These are phyloP conservation scores for Epizoanthus illoricatus DNA, from an alignment of 92 coral and sea anemone species.

Conservation along the genomic window DNA sequence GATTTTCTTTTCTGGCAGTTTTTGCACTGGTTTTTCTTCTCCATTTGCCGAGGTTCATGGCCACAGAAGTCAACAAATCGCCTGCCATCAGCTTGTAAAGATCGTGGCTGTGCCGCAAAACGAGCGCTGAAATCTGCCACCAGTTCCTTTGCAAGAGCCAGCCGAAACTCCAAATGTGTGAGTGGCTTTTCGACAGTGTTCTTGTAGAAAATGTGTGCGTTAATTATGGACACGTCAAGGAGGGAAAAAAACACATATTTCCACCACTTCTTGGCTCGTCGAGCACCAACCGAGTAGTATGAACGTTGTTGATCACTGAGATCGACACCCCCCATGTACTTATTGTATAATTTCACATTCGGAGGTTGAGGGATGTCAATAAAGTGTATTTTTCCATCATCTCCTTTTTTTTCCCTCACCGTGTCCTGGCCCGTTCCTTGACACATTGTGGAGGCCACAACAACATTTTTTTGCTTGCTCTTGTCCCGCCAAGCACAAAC, in stretches of 20 bases:
- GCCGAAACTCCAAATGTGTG: conserved; percentile 9
- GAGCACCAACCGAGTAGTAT: conserved; percentile 16
- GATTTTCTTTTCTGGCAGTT: conserved; percentile 15
- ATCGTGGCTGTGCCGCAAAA: conserved; percentile 3
- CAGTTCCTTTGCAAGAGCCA: conserved; percentile 20
- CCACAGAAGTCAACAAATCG: not conserved
- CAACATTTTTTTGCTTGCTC: conserved; percentile 15
- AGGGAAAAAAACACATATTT: conserved; percentile 15
- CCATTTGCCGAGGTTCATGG: conserved; percentile 4
- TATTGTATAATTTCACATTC: conserved; percentile 30
- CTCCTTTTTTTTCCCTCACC: conserved; percentile 34
- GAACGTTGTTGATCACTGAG: conserved; percentile 38
- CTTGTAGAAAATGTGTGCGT: not conserved
- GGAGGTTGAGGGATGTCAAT: conserved; percentile 37
- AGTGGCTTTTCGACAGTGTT: conserved; percentile 17
- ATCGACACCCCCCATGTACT: conserved; percentile 44
- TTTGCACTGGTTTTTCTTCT: conserved; percentile 4
- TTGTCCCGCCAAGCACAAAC: conserved; percentile 32
- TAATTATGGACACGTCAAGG: conserved; percentile 24
- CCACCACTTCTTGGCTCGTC: conserved; percentile 29
- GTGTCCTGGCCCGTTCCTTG: conserved; percentile 27
- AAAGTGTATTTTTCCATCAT: not conserved
- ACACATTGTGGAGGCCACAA: conserved; percentile 27
- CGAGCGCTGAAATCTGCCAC: conserved; percentile 13
- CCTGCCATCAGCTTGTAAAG: not conserved